These are phyloP conservation scores for Scleropages formosus DNA, from an alignment of 2,797 vertebrate species.

Conservation along the genomic window DNA sequence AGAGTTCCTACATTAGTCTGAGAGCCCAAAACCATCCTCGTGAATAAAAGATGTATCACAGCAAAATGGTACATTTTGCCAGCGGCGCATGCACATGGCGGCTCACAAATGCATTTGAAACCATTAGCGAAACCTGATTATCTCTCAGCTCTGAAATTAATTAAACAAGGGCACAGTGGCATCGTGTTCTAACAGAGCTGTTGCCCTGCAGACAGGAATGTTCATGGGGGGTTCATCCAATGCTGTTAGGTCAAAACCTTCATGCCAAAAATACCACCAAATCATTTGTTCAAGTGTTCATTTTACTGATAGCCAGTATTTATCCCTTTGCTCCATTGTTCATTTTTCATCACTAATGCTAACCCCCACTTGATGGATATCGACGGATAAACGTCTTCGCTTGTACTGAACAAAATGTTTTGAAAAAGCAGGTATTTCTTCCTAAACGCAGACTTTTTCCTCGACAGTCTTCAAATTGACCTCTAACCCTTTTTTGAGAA, in stretches of 20 bases:
- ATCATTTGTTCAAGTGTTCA: background rate
- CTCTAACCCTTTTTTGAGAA: background rate
- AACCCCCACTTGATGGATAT: background rate
- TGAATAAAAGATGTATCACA: slow-evolving; percentile 45
- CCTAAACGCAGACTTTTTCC: too few species aligned
- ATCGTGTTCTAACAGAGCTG: slow-evolving; percentile 54
- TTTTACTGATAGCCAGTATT: background rate
- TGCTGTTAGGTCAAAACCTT: background rate
- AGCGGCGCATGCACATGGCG: slow-evolving; percentile 52
- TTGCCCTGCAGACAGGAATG: slow-evolving; percentile 47
- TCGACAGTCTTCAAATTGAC: too few species aligned
- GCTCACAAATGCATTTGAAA: slow-evolving; percentile 59
- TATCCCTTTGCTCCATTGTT: background rate
- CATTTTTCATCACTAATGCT: background rate
- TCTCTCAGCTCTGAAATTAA: slow-evolving; percentile 69
- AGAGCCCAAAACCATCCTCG: slow-evolving; percentile 5
- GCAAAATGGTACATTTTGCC: slow-evolving; percentile 60
- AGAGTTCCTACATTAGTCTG: slow-evolving; percentile 24
- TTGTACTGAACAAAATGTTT: too few species aligned
- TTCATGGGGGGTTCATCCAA: slow-evolving; percentile 41
- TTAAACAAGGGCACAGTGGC: slow-evolving; percentile 46
- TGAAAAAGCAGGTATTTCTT: too few species aligned
- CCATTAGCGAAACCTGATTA: slow-evolving; percentile 75
- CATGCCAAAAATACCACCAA: background rate
- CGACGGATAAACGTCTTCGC: too few species aligned